A percentile compares a stretch with the other conserved stretches of the same genome.
phyloP scores from a whole-genome alignment of 2,888 invertebrate genomes.

The Hermodice carunculata region DNA sequence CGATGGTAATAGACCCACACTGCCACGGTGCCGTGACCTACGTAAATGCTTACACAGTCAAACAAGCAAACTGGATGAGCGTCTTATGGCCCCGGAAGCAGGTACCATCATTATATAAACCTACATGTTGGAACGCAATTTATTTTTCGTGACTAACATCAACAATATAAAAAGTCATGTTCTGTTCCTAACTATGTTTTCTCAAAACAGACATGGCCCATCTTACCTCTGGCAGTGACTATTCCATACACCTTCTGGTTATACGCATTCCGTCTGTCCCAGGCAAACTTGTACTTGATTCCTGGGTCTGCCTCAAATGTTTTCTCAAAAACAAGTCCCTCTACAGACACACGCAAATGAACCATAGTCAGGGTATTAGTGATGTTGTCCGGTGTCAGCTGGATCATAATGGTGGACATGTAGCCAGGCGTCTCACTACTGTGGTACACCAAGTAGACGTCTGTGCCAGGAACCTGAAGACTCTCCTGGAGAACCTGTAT shows the following conservation, averaged over 20 bases:
- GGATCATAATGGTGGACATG: conserved; percentile 86
- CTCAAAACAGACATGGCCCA: too few relatives aligned
- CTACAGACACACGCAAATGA: conserved; percentile 89
- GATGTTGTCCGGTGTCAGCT: conserved; percentile 64
- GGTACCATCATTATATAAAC: too few relatives aligned
- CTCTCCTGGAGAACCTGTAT: conserved; percentile 98
- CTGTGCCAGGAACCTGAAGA: conserved; percentile 93
- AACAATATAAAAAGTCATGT: too few relatives aligned
- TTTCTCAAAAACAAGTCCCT: conserved; percentile 91
- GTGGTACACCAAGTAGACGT: conserved; percentile 93
- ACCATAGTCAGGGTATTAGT: conserved; percentile 73
- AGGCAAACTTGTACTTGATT: conserved; percentile 94
- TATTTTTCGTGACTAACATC: too few relatives aligned
- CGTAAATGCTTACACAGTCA: too few relatives aligned
- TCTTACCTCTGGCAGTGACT: conserved; percentile 90
- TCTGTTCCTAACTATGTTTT: too few relatives aligned
- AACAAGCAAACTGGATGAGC: too few relatives aligned
- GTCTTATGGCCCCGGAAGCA: too few relatives aligned
- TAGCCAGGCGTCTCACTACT: conserved; percentile 96
- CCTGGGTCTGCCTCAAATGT: conserved; percentile 97
- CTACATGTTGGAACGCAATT: too few relatives aligned
- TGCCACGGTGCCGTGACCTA: too few relatives aligned
- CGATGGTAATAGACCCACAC: too few relatives aligned
- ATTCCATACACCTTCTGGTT: conserved; percentile 98
- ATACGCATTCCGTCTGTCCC: conserved; percentile 98